Evolutionary conservation across 1,140 invertebrate species (phyloP).

Genomic region (Phthorimaea operculella): DNA sequence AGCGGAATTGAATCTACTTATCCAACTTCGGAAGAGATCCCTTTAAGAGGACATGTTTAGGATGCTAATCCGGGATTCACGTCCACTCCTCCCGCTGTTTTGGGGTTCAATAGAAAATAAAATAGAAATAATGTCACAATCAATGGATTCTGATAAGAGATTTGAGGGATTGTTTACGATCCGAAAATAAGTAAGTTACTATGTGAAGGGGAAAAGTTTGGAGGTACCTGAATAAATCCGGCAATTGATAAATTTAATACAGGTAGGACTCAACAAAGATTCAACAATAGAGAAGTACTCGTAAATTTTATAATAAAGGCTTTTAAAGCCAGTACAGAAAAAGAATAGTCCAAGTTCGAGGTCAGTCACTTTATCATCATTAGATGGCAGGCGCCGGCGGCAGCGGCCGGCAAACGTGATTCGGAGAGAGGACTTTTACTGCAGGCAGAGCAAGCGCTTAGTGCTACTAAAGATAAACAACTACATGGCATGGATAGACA

Average conservation of each 20-base stretch:
- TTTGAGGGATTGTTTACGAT: not conserved
- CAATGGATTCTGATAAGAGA: not conserved
- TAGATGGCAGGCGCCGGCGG: slow-evolving; percentile 6
- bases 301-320: too few relatives aligned
- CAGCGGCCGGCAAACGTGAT: too few relatives aligned
- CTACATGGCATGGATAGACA: not conserved
- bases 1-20: not conserved
- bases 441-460: too few relatives aligned
- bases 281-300: too few relatives aligned
- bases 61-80: slow-evolving; percentile 9
- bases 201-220: too few relatives aligned
- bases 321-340: too few relatives aligned
- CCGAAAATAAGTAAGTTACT: too few relatives aligned
- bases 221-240: too few relatives aligned
- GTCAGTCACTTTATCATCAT: slow-evolving; percentile 21
- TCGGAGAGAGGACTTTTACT: too few relatives aligned
- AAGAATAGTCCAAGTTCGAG: slow-evolving; percentile 17
- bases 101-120: slow-evolving; percentile 2
- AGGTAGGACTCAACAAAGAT: too few relatives aligned
- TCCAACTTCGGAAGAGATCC: not conserved
- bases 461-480: not conserved
- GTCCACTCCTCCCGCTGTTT: not conserved
- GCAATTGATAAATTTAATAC: too few relatives aligned
- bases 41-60: slow-evolving; percentile 3
- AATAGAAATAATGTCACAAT: not conserved